Percentiles rank a stretch among this genome's conserved stretches.
phyloP scores from a whole-genome alignment of 92 coral and sea anemone genomes.

The Parazoanthus swiftii region DNA sequence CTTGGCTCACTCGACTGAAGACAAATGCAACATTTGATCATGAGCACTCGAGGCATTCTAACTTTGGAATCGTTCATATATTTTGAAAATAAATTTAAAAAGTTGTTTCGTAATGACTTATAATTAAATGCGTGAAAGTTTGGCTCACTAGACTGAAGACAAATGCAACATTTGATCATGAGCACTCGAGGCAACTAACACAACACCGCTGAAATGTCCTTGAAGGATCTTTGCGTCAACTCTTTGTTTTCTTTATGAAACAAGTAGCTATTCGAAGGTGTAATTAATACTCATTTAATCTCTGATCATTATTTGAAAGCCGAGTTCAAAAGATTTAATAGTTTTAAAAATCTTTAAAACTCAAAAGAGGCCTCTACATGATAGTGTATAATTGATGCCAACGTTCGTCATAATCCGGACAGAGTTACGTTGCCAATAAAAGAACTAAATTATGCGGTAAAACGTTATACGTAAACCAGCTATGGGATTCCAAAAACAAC shows the following conservation, averaged over 20 bases:
- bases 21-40: background rate
- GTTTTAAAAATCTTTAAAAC: constrained; percentile 1
- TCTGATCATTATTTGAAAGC: background rate
- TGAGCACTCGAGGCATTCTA: background rate
- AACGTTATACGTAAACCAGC: background rate
- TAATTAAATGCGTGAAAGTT: background rate
- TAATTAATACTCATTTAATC: background rate
- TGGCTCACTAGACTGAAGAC: background rate
- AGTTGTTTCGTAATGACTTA: background rate
- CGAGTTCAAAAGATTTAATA: background rate
- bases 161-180: background rate
- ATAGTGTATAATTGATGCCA: background rate
- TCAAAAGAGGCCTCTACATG: background rate
- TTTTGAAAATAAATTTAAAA: background rate
- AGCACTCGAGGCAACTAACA: background rate
- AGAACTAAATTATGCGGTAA: background rate
- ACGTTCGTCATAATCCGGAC: constrained; percentile 2
- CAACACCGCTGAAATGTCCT: background rate
- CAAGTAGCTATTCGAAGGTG: background rate
- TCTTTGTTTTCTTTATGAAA: background rate
- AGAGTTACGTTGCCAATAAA: background rate
- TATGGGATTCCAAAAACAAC: background rate
- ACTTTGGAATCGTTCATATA: background rate
- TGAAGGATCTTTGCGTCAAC: background rate
- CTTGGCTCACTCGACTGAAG: background rate